A percentile compares a stretch with the other conserved stretches of the same genome.
Evolutionary conservation across 1,140 invertebrate genomes (phyloP).

Genomic region (Leptoteleia sp.): DNA sequence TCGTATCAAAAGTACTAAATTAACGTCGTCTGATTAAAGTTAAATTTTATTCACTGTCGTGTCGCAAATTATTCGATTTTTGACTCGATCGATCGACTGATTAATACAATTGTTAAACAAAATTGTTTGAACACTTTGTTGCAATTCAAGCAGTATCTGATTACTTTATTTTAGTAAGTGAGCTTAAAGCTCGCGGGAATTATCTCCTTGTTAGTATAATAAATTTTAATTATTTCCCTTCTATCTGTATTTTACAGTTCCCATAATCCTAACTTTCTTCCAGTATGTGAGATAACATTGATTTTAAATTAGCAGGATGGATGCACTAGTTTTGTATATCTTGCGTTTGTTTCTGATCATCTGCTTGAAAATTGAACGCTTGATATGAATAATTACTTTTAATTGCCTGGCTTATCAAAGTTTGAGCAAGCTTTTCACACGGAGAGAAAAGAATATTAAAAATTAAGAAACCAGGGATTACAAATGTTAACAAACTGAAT

Average conservation of each 20-base stretch:
- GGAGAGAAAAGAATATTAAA: too few species aligned
- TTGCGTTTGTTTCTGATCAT: constrained; percentile 21
- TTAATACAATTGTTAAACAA: too few species aligned
- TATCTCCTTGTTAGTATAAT: constrained; percentile 17
- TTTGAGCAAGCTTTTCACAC: too few species aligned
- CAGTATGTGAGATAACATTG: constrained; percentile 37
- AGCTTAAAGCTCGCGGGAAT: constrained; percentile 7
- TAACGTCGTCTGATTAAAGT: constrained; percentile 10
- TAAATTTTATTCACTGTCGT: constrained; percentile 8
- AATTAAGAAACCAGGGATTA: too few species aligned
- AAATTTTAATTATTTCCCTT: constrained; percentile 31
- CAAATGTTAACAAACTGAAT: too few species aligned
- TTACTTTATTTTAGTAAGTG: too few species aligned
- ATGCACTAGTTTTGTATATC: constrained; percentile 25
- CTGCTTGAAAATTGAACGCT: constrained; percentile 14
- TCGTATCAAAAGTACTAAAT: constrained; percentile 16
- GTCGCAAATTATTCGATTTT: not conserved
- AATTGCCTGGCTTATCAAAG: too few species aligned
- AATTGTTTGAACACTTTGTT: too few species aligned
- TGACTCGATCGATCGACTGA: not conserved
- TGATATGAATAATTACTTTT: constrained; percentile 8
- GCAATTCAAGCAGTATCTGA: too few species aligned
- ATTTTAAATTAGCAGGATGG: constrained; percentile 38
- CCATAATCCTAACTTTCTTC: constrained; percentile 32
- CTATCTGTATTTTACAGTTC: constrained; percentile 23